phyloP scores from a whole-genome alignment of 2,113 vertebrate genomes.

The Stigmatopora nigra region DNA sequence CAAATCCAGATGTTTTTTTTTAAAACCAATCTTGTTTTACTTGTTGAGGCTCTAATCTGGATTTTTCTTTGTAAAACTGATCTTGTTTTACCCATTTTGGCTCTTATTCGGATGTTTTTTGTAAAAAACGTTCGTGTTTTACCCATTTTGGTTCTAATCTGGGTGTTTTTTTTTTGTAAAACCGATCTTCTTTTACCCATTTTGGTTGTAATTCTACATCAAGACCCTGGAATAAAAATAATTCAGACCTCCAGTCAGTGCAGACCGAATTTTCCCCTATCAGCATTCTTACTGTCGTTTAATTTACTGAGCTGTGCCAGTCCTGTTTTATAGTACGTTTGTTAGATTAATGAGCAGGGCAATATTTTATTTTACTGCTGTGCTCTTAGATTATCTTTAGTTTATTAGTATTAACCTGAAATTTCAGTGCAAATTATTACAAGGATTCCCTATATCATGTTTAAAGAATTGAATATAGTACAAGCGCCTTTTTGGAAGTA shows the following conservation, averaged over 20 bases:
- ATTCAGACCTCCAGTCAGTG: slow-evolving; percentile 37
- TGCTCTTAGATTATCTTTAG: slow-evolving; percentile 60
- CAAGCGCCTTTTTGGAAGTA: slow-evolving; percentile 15
- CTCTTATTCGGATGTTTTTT: too few species aligned
- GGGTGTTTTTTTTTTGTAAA: too few species aligned
- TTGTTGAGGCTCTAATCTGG: too few species aligned
- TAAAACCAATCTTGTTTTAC: too few species aligned
- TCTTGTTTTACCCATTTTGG: too few species aligned
- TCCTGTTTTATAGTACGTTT: slow-evolving; percentile 53
- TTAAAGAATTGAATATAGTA: slow-evolving; percentile 28
- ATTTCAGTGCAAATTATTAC: slow-evolving; percentile 46
- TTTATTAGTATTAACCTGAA: slow-evolving; percentile 61
- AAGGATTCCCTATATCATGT: slow-evolving; percentile 29
- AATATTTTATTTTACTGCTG: slow-evolving; percentile 59
- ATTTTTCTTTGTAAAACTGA: too few species aligned
- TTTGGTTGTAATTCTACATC: slow-evolving; percentile 26
- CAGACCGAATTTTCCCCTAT: slow-evolving; percentile 52
- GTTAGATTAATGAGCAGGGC: slow-evolving; percentile 60
- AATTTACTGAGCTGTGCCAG: slow-evolving; percentile 62
- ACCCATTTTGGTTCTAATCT: too few species aligned
- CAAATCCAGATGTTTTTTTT: too few species aligned
- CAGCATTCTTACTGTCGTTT: slow-evolving; percentile 63
- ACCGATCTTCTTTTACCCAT: too few species aligned
- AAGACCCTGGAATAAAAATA: slow-evolving; percentile 59
- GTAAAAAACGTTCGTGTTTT: too few species aligned